phyloP scores from a whole-genome alignment of 64 coral and sea anemone species.

The Hydrozoanthus tunicans region DNA sequence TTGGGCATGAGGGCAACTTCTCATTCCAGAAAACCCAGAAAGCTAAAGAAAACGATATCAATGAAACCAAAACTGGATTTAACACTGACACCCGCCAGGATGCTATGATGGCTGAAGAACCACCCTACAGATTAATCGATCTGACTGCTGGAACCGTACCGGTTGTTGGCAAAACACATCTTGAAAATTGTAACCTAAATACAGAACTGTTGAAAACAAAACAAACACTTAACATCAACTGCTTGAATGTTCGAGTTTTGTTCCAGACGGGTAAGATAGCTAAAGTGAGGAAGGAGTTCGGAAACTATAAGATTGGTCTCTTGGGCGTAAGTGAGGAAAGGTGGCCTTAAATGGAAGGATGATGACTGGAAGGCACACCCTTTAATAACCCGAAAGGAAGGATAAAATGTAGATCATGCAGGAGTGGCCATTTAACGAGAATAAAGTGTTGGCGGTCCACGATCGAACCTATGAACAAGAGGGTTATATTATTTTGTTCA shows the following conservation, averaged over 20 bases:
- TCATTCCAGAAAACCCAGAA: not conserved
- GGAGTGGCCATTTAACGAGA: conserved; percentile 9
- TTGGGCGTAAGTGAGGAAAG: conserved; percentile 8
- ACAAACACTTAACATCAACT: not conserved
- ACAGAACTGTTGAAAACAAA: not conserved
- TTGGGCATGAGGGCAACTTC: not conserved
- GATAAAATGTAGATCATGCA: conserved; percentile 4
- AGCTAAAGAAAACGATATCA: not conserved
- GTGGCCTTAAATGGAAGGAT: conserved; percentile 34
- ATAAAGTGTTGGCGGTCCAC: not conserved
- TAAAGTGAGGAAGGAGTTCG: conserved; percentile 4
- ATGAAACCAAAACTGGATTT: not conserved
- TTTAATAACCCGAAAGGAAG: not conserved
- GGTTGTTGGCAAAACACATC: not conserved
- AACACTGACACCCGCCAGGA: not conserved
- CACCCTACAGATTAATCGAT: not conserved
- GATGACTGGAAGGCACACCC: not conserved
- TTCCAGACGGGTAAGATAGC: conserved; percentile 25
- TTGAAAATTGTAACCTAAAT: not conserved
- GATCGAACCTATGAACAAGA: conserved; percentile 16
- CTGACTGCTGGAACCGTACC: not conserved
- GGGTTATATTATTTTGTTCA: conserved; percentile 10
- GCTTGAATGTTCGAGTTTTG: conserved; percentile 8
- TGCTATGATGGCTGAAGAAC: not conserved
- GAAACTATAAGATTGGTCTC: conserved; percentile 12